Evolutionary conservation across 23 tunicate genomes (phyloP).

Genomic region (Styela plicata): DNA sequence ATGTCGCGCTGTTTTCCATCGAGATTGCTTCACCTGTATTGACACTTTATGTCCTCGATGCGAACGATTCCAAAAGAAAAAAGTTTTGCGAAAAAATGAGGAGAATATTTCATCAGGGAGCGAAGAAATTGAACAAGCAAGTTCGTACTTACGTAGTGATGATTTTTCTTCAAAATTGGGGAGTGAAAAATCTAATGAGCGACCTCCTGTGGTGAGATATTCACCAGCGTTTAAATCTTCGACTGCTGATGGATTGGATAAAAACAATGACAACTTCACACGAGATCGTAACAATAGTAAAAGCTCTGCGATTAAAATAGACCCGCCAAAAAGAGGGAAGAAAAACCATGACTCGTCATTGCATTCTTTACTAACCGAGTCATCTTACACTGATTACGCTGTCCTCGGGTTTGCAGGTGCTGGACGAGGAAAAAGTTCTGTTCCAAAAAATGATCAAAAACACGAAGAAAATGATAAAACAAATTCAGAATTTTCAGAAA

Average conservation of each 20-base stretch:
- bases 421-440: not conserved
- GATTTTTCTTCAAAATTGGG: not conserved
- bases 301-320: not conserved
- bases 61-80: constrained; percentile 32
- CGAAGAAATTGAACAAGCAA: not conserved
- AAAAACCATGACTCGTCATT: not conserved
- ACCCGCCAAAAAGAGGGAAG: not conserved
- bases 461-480: not conserved
- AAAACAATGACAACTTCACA: not conserved
- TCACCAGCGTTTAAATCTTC: not conserved
- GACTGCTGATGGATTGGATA: not conserved
- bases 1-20: constrained; percentile 87
- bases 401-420: constrained; percentile 11
- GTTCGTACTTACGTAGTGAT: not conserved
- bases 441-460: not conserved
- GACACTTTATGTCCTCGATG: constrained; percentile 67
- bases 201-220: not conserved
- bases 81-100: not conserved
- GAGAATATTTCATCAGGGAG: not conserved
- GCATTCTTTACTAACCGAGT: constrained; percentile 4
- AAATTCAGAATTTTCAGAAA: not conserved
- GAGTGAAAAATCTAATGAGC: not conserved
- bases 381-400: constrained; percentile 13
- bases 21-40: constrained; percentile 67
- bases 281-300: not conserved